Conservation (phyloP, 35 echinoderm and acorn worm genomes). For the Apostichopus japonicus region DNA sequence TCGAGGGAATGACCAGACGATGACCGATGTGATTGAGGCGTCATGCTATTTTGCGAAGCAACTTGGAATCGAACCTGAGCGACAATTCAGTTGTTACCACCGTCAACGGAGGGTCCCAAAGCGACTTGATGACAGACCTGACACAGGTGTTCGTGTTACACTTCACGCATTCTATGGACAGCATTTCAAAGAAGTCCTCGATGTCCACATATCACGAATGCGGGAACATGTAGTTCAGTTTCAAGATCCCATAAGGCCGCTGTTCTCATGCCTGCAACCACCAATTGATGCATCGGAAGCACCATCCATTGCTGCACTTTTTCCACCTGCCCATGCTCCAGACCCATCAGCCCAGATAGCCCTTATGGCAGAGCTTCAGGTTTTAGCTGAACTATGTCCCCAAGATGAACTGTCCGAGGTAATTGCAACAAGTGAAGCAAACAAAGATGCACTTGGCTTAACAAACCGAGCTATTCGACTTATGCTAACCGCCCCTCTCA, state of each 20-base stretch:
- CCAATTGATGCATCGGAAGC: background rate
- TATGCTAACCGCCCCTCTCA: too few relatives aligned
- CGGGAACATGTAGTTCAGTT: background rate
- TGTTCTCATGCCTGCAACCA: background rate
- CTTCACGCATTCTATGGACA: slow-evolving; percentile 26
- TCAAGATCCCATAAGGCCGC: background rate
- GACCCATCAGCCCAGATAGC: background rate
- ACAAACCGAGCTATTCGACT: too few relatives aligned
- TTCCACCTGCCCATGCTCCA: too few relatives aligned
- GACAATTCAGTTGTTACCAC: slow-evolving; percentile 6
- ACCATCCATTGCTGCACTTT: background rate
- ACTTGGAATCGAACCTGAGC: slow-evolving; percentile 14
- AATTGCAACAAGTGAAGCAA: too few relatives aligned
- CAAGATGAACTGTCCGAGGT: background rate
- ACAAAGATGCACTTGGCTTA: too few relatives aligned
- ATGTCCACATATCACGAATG: slow-evolving; percentile 6
- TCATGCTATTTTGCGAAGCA: slow-evolving; percentile 9
- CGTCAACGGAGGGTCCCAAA: slow-evolving; percentile 25
- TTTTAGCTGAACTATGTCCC: background rate
- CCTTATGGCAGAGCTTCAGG: background rate
- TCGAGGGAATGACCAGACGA: slow-evolving; percentile 35
- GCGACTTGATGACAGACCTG: slow-evolving; percentile 33
- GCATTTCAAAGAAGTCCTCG: background rate
- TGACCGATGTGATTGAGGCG: slow-evolving; percentile 33
- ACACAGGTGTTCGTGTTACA: slow-evolving; percentile 11